A percentile compares a stretch with the other conserved stretches of the same genome.
Conservation (phyloP, 92 coral and sea anemone species). For the Epizoanthus rinbou region DNA sequence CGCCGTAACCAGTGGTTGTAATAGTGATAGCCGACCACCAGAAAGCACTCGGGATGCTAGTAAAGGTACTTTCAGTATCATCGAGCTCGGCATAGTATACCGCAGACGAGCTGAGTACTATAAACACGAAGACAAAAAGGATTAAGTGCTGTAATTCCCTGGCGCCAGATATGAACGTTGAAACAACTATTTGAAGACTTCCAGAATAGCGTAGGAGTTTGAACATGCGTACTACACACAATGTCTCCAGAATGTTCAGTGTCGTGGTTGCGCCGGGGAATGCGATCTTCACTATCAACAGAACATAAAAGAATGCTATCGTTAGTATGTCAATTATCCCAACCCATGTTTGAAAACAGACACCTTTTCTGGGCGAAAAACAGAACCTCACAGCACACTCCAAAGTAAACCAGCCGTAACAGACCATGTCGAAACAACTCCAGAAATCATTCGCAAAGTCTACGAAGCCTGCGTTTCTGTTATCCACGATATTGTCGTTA, state of each 20-base stretch:
- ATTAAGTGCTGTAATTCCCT: constrained; percentile 73
- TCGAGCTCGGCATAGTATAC: constrained; percentile 66
- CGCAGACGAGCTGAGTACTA: constrained; percentile 72
- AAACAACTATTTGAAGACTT: constrained; percentile 65
- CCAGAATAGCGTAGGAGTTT: constrained; percentile 77
- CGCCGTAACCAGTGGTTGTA: constrained; percentile 86
- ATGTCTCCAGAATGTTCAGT: constrained; percentile 53
- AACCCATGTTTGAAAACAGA: constrained; percentile 66
- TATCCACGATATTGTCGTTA: constrained; percentile 1
- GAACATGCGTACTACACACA: constrained; percentile 71
- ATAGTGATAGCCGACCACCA: constrained; percentile 92
- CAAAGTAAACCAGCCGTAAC: constrained; percentile 85
- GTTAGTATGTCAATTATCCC: constrained; percentile 75
- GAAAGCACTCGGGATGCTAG: constrained; percentile 81
- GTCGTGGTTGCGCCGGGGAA: constrained; percentile 63
- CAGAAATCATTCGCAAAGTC: constrained; percentile 53
- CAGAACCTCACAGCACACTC: constrained; percentile 74
- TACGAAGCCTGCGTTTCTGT: background rate
- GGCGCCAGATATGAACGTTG: constrained; percentile 72
- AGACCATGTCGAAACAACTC: constrained; percentile 71
- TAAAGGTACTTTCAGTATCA: constrained; percentile 47
- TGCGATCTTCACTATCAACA: constrained; percentile 60
- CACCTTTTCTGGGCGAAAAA: constrained; percentile 75
- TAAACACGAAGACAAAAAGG: constrained; percentile 59
- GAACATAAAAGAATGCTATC: constrained; percentile 63